Evolutionary conservation across 92 coral and sea anemone genomes (phyloP), one percentile per base, ranked within the genome.

Genomic region (Epizoanthus ramosus): DNA sequence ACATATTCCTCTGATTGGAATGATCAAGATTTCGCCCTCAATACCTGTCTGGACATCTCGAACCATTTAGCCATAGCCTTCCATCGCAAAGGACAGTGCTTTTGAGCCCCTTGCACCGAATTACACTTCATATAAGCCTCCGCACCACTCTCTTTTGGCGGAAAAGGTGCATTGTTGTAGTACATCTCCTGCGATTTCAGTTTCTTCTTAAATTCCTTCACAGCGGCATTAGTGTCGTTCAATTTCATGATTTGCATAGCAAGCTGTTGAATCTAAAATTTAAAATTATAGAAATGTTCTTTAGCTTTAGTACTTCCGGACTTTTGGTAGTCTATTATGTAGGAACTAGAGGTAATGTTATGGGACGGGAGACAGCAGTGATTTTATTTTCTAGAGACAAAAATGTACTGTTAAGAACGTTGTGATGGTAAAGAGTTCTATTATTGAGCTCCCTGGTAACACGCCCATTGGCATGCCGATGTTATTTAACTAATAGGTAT

Each of bases 81-180:
- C 98, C 98, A 95, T 80, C 98, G 85, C 60, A 87, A 86, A 10
- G 98, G 98, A 39, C 98, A 95, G 68, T 87, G 73, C 63, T 70
- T 87, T 80, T 25, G 88, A 14, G 98, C 98, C 0, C 90, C 91
- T 58, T 76, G 85, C 18, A 76, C 79, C 19, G 91, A 63, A 60
- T 79, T 73, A 56, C 98, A 95, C 17, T 59, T 85, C 19, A 24
- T 50, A 41, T 75, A 84, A 5, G 98, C 98, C 54, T 83, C 84
- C 5, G 84, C 74, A 8, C 87, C 83, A 8, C 92, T 77, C 85
- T 95, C 98, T 35, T 93, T 86, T 28, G 87, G 63, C 25, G 98
- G 98, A 61, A 95, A 83, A 16, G 98, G 93, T 17, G 54, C 89
- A 19, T 88, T 84, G 81, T 95, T 95, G 87, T 74, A 95, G 73